Evolutionary conservation across 2,888 invertebrate genomes (phyloP), one percentile per base, ranked within the genome.

Genomic region (Campoplex nolae): DNA sequence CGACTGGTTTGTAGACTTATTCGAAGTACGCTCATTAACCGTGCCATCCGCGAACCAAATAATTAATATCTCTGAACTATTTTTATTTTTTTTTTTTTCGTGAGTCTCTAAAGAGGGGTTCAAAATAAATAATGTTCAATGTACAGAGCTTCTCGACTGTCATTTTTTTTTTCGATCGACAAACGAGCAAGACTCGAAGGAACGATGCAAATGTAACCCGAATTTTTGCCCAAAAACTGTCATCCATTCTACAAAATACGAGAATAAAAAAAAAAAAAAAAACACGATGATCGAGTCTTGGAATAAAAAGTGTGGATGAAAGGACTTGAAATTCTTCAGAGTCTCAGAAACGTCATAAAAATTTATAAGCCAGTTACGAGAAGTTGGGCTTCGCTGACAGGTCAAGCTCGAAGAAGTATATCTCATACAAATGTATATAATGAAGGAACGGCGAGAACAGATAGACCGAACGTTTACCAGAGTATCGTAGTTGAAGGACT

Each of bases 401-500:
- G 35, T 38, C 38, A 7, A 35, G 67, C 11, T n/a, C 38, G 67
- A 11, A 67, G 67, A n/a, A 38, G n/a, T 38, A 42, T 23, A 23
- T 67, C 7, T 1, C 38, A 68, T 42, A 23, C 38, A 42, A 42
- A 68, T 51, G 42, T 65, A 75, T 68, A 48, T 68, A 48, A 42
- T 67, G 62, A 35, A 73, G 28, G 54, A 54, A 67, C 48, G 56
- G 58, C 18, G 75, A 65, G 70, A n/a, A 68, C 4, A 65, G 58
- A 74, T 58, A 75, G 70, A 80, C 48, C 54, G 35, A 86, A 48
- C 70, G 76, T 77, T 86, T 83, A 80, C 80, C 77, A 23, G 76
- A 83, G 83, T 76, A 67, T 56, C 76, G 67, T 79, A 80, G 54
- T 76, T 67, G 65, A 38, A 73, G 75, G 76, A 83, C 71, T 38